Evolutionary conservation across 2,113 vertebrate genomes (phyloP), one percentile per base, ranked within the genome.

Genomic region (Tetraodon nigroviridis): DNA sequence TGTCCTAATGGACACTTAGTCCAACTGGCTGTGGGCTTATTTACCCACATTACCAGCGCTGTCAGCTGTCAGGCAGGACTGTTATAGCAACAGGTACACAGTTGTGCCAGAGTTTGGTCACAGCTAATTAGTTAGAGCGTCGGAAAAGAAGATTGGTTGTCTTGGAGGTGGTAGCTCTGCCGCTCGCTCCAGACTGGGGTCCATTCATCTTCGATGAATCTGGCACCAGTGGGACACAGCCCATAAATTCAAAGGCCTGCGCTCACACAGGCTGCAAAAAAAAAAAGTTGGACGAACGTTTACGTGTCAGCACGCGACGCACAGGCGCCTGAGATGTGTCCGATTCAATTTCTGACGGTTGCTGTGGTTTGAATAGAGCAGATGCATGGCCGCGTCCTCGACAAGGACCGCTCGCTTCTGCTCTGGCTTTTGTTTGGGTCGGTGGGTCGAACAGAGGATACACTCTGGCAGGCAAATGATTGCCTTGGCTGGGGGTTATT

Each of bases 381-480:
- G 8, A 5, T 37, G 11, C 11, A 37, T 4, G 32, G 2, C 1
- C 32, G 5, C 8, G 32, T 37, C 12, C 32, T 37, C 8, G 46
- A 47, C 41, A 56, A 67, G 72, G 67, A 22, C 10, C 18, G 48
- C 58, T 52, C 52, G 67, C 60, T 60, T 67, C 77, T 52, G 54
- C 52, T 59, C 52, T 67, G n/a, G n/a, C 61, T 55, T 64, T 87
- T 85, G 84, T 87, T 86, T 86, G 73, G 67, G 68, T 76, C 76
- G n/a, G 52, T 56, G 74, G 76, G 59, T 77, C 72, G 86, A 86
- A 87, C 76, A 78, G 84, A 86, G 86, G 88, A 90, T 89, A 79
- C 85, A 87, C 87, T 89, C 83, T 78, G 84, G 84, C 84, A 81
- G 81, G 85, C 83, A 89, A 90, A 90, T 90, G 90, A 90, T 90